A percentile compares a stretch with the other conserved stretches of the same genome.
These are phyloP conservation scores for Paratilapia polleni DNA, from an alignment of 2,113 vertebrate species.

Conservation along the genomic window DNA sequence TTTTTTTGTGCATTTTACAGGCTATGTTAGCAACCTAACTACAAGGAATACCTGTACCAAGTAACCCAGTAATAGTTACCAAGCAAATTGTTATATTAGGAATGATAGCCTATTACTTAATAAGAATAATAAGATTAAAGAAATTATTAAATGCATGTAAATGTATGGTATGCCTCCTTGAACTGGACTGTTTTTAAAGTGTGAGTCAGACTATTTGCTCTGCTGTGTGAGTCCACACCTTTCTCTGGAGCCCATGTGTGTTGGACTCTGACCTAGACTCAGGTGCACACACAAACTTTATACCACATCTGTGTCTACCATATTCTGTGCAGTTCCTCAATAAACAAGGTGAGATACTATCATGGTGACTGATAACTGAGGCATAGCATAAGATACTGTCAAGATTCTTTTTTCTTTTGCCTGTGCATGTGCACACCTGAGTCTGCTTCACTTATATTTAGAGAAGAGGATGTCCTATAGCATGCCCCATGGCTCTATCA, in stretches of 20 bases:
- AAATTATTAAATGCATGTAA: background rate
- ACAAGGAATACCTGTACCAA: background rate
- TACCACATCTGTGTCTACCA: background rate
- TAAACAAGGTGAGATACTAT: constrained; percentile 4
- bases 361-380: background rate
- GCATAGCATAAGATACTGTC: background rate
- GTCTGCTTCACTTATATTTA: background rate
- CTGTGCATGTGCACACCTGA: background rate
- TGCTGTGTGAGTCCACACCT: constrained; percentile 54
- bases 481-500: background rate
- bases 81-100: background rate
- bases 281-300: background rate
- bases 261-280: constrained; percentile 68
- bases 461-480: background rate
- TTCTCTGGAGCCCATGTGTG: constrained; percentile 23
- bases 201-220: constrained; percentile 57
- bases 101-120: background rate
- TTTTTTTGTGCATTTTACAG: background rate
- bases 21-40: background rate
- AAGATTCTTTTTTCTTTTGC: background rate
- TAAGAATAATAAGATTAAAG: background rate
- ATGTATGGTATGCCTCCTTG: background rate
- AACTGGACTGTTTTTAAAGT: background rate
- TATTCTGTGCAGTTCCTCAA: background rate
- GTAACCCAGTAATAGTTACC: background rate